phyloP scores from a whole-genome alignment of 2,797 vertebrate species.

The Poeciliopsis paucimaculata region DNA sequence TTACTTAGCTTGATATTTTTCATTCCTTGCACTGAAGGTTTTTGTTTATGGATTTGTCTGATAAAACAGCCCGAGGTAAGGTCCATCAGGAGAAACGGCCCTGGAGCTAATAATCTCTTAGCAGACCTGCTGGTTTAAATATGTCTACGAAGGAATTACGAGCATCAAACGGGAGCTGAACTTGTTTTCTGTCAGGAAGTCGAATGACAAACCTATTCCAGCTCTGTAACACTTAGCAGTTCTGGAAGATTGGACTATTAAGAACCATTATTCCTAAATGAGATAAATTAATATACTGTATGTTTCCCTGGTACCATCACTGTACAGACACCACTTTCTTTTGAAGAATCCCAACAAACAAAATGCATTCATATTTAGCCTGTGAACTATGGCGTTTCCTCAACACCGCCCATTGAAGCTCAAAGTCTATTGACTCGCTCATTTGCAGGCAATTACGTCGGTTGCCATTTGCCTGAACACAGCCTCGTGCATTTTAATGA shows the following conservation, averaged over 20 bases:
- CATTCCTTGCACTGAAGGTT: constrained; percentile 3
- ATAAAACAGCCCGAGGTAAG: constrained; percentile 11
- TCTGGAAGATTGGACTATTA: constrained; percentile 24
- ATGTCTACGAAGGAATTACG: background rate
- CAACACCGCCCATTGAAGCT: constrained; percentile 33
- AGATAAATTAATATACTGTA: constrained; percentile 8
- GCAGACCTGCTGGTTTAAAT: constrained; percentile 12
- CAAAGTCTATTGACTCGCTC: constrained; percentile 59
- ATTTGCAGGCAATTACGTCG: constrained; percentile 67
- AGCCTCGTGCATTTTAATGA: constrained; percentile 37
- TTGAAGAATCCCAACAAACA: constrained; percentile 21
- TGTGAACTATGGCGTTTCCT: constrained; percentile 38
- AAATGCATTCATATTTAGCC: constrained; percentile 24
- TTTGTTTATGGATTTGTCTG: constrained; percentile 36
- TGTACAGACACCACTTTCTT: background rate
- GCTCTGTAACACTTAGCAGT: constrained; percentile 1
- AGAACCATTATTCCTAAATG: constrained; percentile 2
- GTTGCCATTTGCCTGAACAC: constrained; percentile 60
- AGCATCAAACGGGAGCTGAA: constrained; percentile 14
- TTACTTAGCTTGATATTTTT: constrained; percentile 18
- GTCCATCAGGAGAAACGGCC: constrained; percentile 36
- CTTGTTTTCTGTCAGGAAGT: constrained; percentile 7
- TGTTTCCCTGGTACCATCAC: constrained; percentile 20
- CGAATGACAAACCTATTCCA: background rate
- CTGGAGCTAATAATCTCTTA: constrained; percentile 26